phyloP scores from a whole-genome alignment of 1,140 invertebrate species.

The Monochamus saltuarius region DNA sequence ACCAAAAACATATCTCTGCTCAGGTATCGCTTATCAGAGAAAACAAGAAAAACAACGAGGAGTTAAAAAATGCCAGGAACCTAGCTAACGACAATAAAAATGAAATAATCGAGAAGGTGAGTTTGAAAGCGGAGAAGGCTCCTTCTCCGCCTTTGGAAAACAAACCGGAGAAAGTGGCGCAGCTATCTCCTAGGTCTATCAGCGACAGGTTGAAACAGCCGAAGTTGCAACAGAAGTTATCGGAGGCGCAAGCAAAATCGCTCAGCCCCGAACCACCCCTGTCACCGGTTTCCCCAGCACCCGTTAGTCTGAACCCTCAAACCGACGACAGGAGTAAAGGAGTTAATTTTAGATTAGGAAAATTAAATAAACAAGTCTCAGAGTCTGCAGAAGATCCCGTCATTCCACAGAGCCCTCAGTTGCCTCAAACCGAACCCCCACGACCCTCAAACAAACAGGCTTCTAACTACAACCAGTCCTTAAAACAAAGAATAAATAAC shows the following conservation, averaged over 20 bases:
- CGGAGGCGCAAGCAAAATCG: constrained; percentile 36
- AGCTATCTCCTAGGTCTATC: constrained; percentile 38
- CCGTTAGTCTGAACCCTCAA: constrained; percentile 12
- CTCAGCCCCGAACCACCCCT: constrained; percentile 35
- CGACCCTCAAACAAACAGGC: constrained; percentile 12
- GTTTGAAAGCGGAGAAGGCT: constrained; percentile 8
- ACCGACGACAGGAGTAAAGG: constrained; percentile 22
- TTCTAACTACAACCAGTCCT: constrained; percentile 61
- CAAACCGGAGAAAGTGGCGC: neutral
- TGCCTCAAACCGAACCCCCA: neutral
- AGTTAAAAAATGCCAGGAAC: constrained; percentile 37
- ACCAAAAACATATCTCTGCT: constrained; percentile 49
- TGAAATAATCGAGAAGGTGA: constrained; percentile 17
- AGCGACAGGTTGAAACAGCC: constrained; percentile 49
- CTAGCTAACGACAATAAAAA: constrained; percentile 19
- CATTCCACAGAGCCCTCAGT: constrained; percentile 28
- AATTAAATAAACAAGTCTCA: neutral
- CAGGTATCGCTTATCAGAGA: constrained; percentile 34
- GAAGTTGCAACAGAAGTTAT: constrained; percentile 42
- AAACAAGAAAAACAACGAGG: constrained; percentile 32
- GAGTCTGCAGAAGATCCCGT: neutral
- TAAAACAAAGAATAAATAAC: constrained; percentile 85
- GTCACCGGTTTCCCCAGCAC: constrained; percentile 10
- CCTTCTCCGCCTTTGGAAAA: neutral
- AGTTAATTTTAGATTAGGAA: constrained; percentile 36